These are phyloP conservation scores for Actinia equina DNA, from an alignment of 64 coral and sea anemone genomes.

Conservation along the genomic window DNA sequence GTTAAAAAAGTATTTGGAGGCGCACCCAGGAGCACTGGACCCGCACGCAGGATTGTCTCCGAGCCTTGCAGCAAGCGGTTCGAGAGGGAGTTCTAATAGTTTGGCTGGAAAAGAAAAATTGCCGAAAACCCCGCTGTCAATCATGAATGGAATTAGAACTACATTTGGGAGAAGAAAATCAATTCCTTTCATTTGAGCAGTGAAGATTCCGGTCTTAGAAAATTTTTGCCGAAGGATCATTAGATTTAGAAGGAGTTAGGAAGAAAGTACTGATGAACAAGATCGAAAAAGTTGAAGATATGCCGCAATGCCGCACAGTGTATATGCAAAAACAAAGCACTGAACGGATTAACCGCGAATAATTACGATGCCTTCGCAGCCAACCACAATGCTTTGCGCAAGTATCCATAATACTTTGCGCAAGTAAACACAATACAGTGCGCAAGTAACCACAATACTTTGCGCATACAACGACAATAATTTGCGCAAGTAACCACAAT, in stretches of 20 bases:
- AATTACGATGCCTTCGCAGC: no score
- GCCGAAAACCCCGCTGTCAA: not conserved
- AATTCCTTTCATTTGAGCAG: not conserved
- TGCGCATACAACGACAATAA: no score
- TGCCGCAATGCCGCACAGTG: not conserved
- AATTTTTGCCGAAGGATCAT: no score
- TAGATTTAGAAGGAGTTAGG: not conserved
- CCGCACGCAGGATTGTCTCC: not conserved
- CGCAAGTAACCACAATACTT: no score
- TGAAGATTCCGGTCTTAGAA: no score
- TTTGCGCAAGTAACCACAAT: no score
- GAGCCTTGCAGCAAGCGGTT: not conserved
- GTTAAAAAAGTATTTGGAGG: conserved; percentile 39
- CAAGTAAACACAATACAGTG: no score
- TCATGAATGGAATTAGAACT: conserved; percentile 30
- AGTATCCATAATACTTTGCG: no score
- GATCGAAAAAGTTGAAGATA: not conserved
- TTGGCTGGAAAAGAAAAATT: not conserved
- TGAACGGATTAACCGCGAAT: no score
- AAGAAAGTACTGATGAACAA: not conserved
- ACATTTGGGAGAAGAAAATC: conserved; percentile 34
- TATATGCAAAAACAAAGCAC: no score
- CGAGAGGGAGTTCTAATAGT: conserved; percentile 16
- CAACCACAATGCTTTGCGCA: no score
- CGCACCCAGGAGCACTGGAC: conserved; percentile 15